Conservation (phyloP, 2,888 invertebrate species). For the Ormyrus thymus region DNA sequence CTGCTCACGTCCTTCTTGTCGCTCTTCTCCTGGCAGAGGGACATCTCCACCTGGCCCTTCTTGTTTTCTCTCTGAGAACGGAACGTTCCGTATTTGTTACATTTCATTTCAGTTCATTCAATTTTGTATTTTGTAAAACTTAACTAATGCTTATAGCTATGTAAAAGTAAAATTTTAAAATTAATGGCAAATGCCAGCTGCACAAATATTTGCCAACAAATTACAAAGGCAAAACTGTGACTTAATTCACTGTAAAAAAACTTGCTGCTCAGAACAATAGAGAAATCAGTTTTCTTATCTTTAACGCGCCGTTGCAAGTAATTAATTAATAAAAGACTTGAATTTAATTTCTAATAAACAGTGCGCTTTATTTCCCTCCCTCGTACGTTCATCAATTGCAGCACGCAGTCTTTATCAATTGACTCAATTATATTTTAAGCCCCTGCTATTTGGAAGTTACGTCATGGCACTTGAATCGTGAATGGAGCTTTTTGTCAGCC, state of each 20-base stretch:
- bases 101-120: too few relatives aligned
- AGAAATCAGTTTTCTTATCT: too few relatives aligned
- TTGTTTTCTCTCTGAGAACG: conserved; percentile 80
- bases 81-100: too few relatives aligned
- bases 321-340: not conserved
- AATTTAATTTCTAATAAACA: not conserved
- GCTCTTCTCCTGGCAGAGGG: conserved; percentile 80
- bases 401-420: conserved; percentile 48
- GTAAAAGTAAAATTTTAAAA: too few relatives aligned
- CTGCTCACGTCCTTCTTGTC: conserved; percentile 80
- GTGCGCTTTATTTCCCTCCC: not conserved
- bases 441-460: conserved; percentile 30
- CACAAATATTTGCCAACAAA: too few relatives aligned
- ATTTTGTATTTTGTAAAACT: too few relatives aligned
- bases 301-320: not conserved
- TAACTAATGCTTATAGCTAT: too few relatives aligned
- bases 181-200: too few relatives aligned
- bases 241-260: too few relatives aligned
- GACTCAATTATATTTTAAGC: conserved; percentile 54
- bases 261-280: too few relatives aligned
- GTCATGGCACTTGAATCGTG: conserved; percentile 23
- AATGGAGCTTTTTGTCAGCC: conserved; percentile 12
- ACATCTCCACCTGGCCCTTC: conserved; percentile 82
- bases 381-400: conserved; percentile 8
- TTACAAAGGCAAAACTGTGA: too few relatives aligned